Base-by-base conservation (phyloP, 1,140 invertebrate genomes). In the Kradibia gibbosae region DNA sequence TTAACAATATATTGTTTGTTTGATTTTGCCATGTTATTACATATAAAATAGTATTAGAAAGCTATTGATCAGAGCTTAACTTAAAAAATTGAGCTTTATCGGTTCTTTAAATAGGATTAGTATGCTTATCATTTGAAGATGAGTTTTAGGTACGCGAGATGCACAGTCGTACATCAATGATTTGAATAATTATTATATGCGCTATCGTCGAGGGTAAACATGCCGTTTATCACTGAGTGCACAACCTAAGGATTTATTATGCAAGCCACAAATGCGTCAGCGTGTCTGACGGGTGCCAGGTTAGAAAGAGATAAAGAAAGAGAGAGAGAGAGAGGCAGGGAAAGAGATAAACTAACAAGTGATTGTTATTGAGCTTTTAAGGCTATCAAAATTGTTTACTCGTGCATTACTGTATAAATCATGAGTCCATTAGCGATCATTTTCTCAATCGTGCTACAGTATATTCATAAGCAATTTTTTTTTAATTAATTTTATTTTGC, bases 181-280 rank as follows among this genome's bases (percentile, higher is more conserved):
- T 91, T 90, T 91, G 88, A 91, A 90, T 91, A 89, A 90, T 90
- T 88, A 90, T 90, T 90, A 89, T 90, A 90, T 91, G 90, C 90
- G 82, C 75, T 85, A 86, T 71, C 88, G 85, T 88, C 87, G 83
- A 83, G 85, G 78, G 87, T 88, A 90, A 90, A 88, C 86, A 86
- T 86, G 86, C 86, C 85, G 83, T 77, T 86, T 85, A 87, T 87
- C 81, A 50, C 76, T 65, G 75, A 17, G 78, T n/a, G 53, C 70
- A 22, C 39, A 50, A 28, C 13, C 22, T 50, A 17, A 15, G 57
- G 28, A 79, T 57, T 71, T 55, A 55, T 79, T 71, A 71, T 55
- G 57, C 20, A 50, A 36, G 50, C 28, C 7, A 76, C 74, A 25
- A 76, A 45, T 62, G 57, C 57, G 76, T 53, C 62, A 50, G 34